Evolutionary conservation across 2,113 vertebrate species (phyloP).

Genomic region (Condylura cristata): DNA sequence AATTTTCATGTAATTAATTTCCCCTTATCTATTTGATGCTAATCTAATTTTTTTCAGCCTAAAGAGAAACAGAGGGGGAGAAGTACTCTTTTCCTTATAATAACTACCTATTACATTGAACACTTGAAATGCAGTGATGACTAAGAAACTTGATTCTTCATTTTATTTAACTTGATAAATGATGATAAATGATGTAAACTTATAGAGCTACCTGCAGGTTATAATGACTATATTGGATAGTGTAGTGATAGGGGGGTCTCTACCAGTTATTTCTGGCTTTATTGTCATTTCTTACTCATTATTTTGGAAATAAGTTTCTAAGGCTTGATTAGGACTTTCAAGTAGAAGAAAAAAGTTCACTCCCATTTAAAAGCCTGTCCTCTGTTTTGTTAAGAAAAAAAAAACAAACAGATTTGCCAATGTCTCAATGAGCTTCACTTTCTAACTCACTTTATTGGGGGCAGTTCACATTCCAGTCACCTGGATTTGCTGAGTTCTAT

Average conservation of each 20-base stretch:
- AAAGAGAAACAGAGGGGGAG: neutral
- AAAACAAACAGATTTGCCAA: neutral
- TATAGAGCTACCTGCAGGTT: neutral
- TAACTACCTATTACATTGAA: neutral
- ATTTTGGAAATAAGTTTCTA: neutral
- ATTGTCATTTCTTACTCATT: constrained; percentile 7
- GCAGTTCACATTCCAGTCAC: neutral
- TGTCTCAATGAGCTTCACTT: neutral
- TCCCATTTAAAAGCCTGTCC: neutral
- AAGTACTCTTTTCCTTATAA: neutral
- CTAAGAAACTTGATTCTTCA: neutral
- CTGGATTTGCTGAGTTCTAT: neutral
- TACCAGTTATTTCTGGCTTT: neutral
- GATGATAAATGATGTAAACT: neutral
- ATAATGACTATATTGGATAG: neutral
- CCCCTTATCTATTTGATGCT: neutral
- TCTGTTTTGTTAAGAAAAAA: neutral
- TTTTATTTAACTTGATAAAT: neutral
- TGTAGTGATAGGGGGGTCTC: neutral
- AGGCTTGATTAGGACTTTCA: neutral
- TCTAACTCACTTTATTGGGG: neutral
- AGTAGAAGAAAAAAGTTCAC: neutral
- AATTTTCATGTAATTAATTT: neutral
- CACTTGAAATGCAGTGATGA: neutral
- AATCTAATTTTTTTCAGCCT: neutral